Evolutionary conservation across 2,888 invertebrate genomes (phyloP).

Genomic region (Tethea ocularis): DNA sequence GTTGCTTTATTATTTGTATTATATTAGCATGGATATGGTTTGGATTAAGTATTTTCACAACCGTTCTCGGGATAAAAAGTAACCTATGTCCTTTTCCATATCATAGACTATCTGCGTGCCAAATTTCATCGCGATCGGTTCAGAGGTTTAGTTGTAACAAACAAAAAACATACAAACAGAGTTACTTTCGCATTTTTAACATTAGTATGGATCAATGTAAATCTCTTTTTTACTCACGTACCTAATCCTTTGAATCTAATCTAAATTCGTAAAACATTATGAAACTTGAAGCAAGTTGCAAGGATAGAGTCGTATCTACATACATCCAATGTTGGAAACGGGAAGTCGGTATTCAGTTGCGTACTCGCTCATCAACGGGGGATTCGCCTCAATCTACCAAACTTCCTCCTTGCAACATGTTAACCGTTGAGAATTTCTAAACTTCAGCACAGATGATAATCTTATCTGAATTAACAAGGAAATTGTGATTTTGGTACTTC

Average conservation of each 20-base stretch:
- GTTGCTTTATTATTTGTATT: slow-evolving; percentile 50
- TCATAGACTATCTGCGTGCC: no score
- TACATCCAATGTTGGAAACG: slow-evolving; percentile 43
- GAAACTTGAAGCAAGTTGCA: slow-evolving; percentile 9
- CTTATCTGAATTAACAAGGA: slow-evolving; percentile 55
- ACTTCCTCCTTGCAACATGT: slow-evolving; percentile 66
- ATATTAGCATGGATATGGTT: slow-evolving; percentile 42
- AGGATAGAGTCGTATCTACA: slow-evolving; percentile 32
- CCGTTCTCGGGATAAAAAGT: no score
- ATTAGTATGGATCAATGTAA: background rate
- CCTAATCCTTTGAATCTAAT: background rate
- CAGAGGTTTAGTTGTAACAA: no score
- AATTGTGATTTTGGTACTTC: slow-evolving; percentile 53
- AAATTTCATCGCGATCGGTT: no score
- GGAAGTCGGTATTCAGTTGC: slow-evolving; percentile 55
- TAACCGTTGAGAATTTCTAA: slow-evolving; percentile 58
- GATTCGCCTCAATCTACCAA: slow-evolving; percentile 65
- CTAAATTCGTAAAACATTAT: background rate
- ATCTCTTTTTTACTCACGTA: no score
- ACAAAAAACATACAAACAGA: no score
- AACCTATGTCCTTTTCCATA: no score
- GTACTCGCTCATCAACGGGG: slow-evolving; percentile 57
- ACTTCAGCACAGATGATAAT: slow-evolving; percentile 63
- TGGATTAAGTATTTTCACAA: slow-evolving; percentile 3
- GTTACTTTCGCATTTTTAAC: no score